These are phyloP conservation scores for Raja brachyura DNA, from an alignment of 2,113 vertebrate genomes.

Conservation along the genomic window DNA sequence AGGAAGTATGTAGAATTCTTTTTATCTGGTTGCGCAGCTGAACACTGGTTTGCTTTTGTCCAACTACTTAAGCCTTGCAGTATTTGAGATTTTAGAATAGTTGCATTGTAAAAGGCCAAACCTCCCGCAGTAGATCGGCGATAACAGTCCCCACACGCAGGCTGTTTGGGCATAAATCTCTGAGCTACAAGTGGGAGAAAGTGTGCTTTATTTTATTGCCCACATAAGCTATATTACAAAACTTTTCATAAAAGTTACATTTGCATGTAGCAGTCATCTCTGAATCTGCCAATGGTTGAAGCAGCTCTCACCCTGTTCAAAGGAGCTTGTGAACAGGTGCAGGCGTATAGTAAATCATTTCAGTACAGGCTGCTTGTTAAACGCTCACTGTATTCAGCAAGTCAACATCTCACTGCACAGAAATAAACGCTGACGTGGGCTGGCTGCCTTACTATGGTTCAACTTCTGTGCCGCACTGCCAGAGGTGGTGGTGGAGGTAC, in stretches of 20 bases:
- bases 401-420: not conserved
- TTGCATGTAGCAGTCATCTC: not conserved
- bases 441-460: not conserved
- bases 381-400: not conserved
- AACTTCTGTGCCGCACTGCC: not conserved
- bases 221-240: not conserved
- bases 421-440: not conserved
- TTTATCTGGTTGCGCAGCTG: constrained; percentile 24
- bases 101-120: constrained; percentile 7
- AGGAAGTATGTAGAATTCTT: constrained; percentile 4
- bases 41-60: constrained; percentile 26
- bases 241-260: constrained; percentile 17
- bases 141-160: constrained; percentile 6
- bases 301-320: not conserved
- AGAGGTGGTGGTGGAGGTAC: no score
- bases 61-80: constrained; percentile 16
- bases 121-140: constrained; percentile 9
- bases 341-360: no score
- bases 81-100: constrained; percentile 28
- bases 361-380: no score
- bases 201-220: not conserved
- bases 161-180: constrained; percentile 6
- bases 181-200: not conserved
- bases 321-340: not conserved
- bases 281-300: not conserved